Evolutionary conservation across 2,888 invertebrate species (phyloP).

Genomic region (Zele albiditarsus): DNA sequence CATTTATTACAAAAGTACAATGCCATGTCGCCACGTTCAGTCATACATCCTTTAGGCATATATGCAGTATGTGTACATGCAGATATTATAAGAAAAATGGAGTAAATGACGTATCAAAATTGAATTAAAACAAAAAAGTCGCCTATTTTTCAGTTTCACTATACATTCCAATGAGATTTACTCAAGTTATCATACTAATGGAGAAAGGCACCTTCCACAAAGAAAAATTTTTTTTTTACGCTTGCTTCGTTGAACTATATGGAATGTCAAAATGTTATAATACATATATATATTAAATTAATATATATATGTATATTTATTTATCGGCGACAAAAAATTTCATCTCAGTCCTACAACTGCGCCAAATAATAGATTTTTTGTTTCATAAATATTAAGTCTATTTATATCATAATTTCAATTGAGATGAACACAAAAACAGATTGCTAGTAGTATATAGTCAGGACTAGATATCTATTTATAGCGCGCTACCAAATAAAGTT

Average conservation of each 20-base stretch:
- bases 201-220: background rate
- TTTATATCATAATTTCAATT: background rate
- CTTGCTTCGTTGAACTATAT: background rate
- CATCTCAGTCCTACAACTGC: background rate
- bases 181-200: background rate
- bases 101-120: constrained; percentile 25
- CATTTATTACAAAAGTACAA: constrained; percentile 3
- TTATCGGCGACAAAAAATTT: no score
- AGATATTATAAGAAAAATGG: constrained; percentile 13
- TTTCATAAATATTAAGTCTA: background rate
- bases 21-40: background rate
- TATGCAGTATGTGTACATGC: background rate
- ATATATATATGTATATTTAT: no score
- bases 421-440: background rate
- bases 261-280: background rate
- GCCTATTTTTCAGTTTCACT: background rate
- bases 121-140: background rate
- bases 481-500: background rate
- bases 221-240: background rate
- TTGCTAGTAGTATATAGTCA: background rate
- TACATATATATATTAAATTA: no score
- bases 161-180: background rate
- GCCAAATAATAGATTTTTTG: background rate
- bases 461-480: constrained; percentile 4
- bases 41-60: background rate